Evolutionary conservation across 2,888 invertebrate genomes (phyloP).

Genomic region (Penaeus monodon): DNA sequence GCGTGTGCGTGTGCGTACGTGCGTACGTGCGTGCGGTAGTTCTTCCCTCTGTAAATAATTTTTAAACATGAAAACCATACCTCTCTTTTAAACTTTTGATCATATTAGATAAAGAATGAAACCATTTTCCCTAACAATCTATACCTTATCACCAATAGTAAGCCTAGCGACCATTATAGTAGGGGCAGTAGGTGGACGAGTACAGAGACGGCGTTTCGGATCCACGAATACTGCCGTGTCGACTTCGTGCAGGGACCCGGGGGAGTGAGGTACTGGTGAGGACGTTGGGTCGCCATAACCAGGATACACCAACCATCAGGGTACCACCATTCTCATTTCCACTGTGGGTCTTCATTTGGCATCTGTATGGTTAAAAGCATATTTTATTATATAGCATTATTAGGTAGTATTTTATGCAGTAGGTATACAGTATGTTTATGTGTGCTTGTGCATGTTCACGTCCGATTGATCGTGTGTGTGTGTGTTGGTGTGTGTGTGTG

Average conservation of each 20-base stretch:
- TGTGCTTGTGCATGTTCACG: too few species aligned
- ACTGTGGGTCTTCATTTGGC: constrained; percentile 34
- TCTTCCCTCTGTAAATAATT: neutral
- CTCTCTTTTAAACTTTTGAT: too few species aligned
- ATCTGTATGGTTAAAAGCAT: neutral
- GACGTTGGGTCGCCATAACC: constrained; percentile 22
- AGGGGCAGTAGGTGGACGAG: constrained; percentile 44
- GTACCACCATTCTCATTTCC: constrained; percentile 49
- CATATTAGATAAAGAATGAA: too few species aligned
- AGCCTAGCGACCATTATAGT: constrained; percentile 33
- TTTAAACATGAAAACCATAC: neutral
- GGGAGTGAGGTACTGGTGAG: constrained; percentile 42
- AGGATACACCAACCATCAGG: constrained; percentile 45
- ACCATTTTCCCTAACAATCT: neutral
- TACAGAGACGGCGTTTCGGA: constrained; percentile 32
- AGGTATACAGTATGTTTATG: too few species aligned
- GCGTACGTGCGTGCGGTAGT: neutral
- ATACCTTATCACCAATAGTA: constrained; percentile 35
- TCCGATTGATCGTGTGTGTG: too few species aligned
- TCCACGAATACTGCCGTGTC: constrained; percentile 29
- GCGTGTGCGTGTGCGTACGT: too few species aligned
- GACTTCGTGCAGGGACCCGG: constrained; percentile 38
- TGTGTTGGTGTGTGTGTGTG: too few species aligned
- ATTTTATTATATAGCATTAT: too few species aligned
- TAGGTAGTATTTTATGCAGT: too few species aligned